These are phyloP conservation scores for Saccostrea glomerata DNA, from an alignment of 1,140 invertebrate species.

Conservation along the genomic window DNA sequence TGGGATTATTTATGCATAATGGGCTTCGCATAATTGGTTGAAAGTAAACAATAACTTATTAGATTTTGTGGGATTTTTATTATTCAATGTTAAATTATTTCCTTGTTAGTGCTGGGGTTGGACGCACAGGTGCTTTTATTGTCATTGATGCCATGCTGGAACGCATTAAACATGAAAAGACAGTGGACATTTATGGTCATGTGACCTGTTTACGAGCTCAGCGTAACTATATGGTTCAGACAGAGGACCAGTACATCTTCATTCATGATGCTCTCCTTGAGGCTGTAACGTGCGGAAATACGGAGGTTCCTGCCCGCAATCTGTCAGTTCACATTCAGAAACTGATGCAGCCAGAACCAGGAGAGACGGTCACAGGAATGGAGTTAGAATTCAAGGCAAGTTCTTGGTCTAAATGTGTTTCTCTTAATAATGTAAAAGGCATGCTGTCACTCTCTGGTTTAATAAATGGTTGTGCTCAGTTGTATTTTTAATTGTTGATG, in stretches of 20 bases:
- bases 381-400: constrained; percentile 96
- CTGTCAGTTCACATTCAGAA: constrained; percentile 96
- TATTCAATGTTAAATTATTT: neutral
- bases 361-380: constrained; percentile 90
- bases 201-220: constrained; percentile 98
- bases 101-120: constrained; percentile 94
- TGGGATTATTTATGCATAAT: too few relatives aligned
- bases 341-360: constrained; percentile 80
- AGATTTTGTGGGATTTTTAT: too few relatives aligned
- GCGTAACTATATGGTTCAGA: constrained; percentile 87
- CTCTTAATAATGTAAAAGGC: neutral
- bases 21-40: too few relatives aligned
- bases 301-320: constrained; percentile 94
- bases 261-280: constrained; percentile 96
- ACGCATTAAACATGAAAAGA: constrained; percentile 91
- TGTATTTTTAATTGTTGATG: neutral
- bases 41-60: too few relatives aligned
- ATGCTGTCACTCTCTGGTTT: neutral
- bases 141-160: constrained; percentile 99
- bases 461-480: neutral
- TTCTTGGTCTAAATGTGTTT: too few relatives aligned
- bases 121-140: constrained; percentile 97
- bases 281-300: constrained; percentile 95
- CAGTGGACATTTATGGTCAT: constrained; percentile 99
- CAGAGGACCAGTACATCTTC: constrained; percentile 99